Evolutionary conservation across 2,888 invertebrate genomes (phyloP).

Genomic region (Pheosia tremula): DNA sequence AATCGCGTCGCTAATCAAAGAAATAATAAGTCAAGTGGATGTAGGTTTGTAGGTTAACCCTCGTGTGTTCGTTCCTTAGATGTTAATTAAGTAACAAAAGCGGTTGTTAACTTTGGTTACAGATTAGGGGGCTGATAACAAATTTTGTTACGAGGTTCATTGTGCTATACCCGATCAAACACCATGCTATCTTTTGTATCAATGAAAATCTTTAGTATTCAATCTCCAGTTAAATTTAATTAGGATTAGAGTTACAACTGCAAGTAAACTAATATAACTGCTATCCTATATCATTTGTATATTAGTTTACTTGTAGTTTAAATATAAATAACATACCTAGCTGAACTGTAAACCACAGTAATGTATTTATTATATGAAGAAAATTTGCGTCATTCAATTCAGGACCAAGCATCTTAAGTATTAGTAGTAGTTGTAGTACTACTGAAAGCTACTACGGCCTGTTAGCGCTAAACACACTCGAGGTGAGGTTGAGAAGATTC

Average conservation of each 20-base stretch:
- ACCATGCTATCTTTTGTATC: background rate
- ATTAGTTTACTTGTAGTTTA: too few relatives aligned
- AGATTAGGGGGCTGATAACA: background rate
- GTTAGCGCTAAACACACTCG: constrained; percentile 17
- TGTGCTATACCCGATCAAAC: background rate
- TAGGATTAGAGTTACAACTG: too few relatives aligned
- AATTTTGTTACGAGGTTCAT: background rate
- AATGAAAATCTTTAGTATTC: background rate
- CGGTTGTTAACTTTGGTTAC: constrained; percentile 9
- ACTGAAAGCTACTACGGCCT: constrained; percentile 19
- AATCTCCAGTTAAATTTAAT: too few relatives aligned
- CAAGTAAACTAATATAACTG: too few relatives aligned
- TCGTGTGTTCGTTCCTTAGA: constrained; percentile 15
- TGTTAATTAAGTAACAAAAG: constrained; percentile 16
- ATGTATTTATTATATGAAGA: background rate
- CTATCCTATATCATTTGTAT: too few relatives aligned
- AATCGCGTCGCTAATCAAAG: constrained; percentile 20
- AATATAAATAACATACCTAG: background rate
- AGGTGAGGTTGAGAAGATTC: constrained; percentile 11
- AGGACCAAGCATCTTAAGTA: background rate
- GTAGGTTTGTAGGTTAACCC: constrained; percentile 27
- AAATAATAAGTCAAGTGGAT: constrained; percentile 20
- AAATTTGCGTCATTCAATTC: background rate
- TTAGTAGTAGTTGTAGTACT: background rate
- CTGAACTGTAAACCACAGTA: background rate